Percentiles rank a stretch among this genome's conserved stretches.
These are phyloP conservation scores for Lithobates sylvaticus DNA, from an alignment of 2,797 vertebrate genomes.

Conservation along the genomic window DNA sequence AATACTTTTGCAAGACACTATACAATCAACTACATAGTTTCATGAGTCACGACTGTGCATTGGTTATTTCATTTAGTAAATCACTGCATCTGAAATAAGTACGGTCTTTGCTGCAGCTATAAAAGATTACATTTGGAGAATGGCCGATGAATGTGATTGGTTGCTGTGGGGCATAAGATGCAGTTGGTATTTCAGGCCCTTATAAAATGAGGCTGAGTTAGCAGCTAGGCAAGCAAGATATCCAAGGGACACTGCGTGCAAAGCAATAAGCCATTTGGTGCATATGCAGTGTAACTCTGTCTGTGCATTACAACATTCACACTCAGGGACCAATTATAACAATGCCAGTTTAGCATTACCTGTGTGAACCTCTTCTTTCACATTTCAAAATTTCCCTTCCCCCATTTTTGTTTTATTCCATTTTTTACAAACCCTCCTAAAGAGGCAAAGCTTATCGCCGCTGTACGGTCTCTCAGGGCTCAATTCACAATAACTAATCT, in stretches of 20 bases:
- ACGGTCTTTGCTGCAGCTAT: background rate
- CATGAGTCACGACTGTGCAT: no score
- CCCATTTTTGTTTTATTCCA: conserved; percentile 15
- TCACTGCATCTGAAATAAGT: no score
- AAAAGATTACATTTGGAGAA: background rate
- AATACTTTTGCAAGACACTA: no score
- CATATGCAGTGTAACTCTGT: conserved; percentile 33
- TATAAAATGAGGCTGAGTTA: background rate
- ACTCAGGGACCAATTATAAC: conserved; percentile 47
- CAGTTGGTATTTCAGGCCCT: background rate
- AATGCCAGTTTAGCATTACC: conserved; percentile 1
- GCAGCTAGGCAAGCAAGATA: background rate
- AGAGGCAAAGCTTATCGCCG: background rate
- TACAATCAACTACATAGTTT: no score
- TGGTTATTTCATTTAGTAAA: no score
- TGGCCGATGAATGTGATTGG: background rate
- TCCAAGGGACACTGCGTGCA: conserved; percentile 4
- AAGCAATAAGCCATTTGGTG: conserved; percentile 26
- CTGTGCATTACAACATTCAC: background rate
- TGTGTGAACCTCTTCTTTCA: conserved; percentile 16
- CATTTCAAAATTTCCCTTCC: rapidly evolving
- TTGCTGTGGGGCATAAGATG: background rate
- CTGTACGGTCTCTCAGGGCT: background rate
- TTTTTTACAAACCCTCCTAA: conserved; percentile 13
- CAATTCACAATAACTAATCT: conserved; percentile 17